Evolutionary conservation across 1,140 invertebrate genomes (phyloP), one percentile per base, ranked within the genome.

Genomic region (Tribolium castaneum): DNA sequence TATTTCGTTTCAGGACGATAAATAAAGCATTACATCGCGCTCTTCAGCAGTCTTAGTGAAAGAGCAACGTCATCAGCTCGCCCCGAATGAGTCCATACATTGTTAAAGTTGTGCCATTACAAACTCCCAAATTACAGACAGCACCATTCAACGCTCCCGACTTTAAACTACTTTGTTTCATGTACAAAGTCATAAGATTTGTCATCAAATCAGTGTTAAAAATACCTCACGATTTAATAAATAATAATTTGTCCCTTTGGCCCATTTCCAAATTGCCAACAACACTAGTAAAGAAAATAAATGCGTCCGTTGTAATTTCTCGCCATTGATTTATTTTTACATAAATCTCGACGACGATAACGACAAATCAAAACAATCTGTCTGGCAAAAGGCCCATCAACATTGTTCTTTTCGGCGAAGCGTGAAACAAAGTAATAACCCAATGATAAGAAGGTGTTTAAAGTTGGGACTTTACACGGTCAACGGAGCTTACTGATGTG

Each of bases 401-500:
- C 16, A 22, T 59, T 59, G 10, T 59, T 59, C 54, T 30, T 22
- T 25, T 59, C 16, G 19, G 6, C 54, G 1, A 1, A 19, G 39
- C 50, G 70, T 22, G 71, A 73, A 73, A 73, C 71, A 73, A 35
- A 54, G 70, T 51, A 49, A 73, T 59, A 59, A 59, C 73, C 13
- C 12, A n/a, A 30, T 30, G 73, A 75, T 75, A 75, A 56, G 72
- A 62, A 75, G 73, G 73, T 75, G 73, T 75, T 75, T 75, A 75
- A 75, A 75, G 52, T 75, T 59, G 25, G 56, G 56, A 59, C 22
- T 77, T 77, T 77, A 77, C 70, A 77, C 51, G 76, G 76, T 77
- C 76, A 77, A 73, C 51, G 50, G 51, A 77, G 70, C 76, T 72
- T 54, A 77, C 50, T 77, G 76, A 77, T 73, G 66, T 45, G 76